Percentiles rank a stretch among this genome's conserved stretches.
Evolutionary conservation across 1,140 invertebrate species (phyloP).

Genomic region (Drosophila sproati): DNA sequence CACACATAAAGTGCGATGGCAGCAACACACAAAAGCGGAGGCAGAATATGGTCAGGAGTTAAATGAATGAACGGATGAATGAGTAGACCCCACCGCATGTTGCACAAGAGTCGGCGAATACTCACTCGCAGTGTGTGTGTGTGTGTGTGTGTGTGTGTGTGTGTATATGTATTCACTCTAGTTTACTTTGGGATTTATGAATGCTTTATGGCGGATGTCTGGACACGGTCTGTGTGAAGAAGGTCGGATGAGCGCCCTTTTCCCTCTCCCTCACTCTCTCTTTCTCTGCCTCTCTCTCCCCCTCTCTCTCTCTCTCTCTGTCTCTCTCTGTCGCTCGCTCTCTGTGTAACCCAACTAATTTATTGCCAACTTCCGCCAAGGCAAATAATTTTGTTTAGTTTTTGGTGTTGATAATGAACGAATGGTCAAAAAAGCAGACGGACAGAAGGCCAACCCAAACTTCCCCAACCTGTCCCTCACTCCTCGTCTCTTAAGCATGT

Average conservation of each 20-base stretch:
- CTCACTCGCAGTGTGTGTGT: slow-evolving; percentile 19
- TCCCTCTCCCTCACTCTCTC: background rate
- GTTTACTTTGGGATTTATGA: slow-evolving; percentile 84
- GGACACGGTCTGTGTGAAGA: slow-evolving; percentile 63
- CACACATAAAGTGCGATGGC: slow-evolving; percentile 44
- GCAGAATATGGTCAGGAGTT: slow-evolving; percentile 70
- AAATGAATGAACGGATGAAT: slow-evolving; percentile 82
- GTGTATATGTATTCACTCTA: slow-evolving; percentile 60
- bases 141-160: slow-evolving; percentile 37
- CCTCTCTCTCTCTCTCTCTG: too few relatives aligned
- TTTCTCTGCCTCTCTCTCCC: background rate
- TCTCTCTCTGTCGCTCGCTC: too few relatives aligned
- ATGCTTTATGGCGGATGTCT: slow-evolving; percentile 82
- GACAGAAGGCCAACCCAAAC: slow-evolving; percentile 17
- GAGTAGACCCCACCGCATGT: slow-evolving; percentile 81
- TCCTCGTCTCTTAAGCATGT: slow-evolving; percentile 24
- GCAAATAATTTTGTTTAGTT: slow-evolving; percentile 83
- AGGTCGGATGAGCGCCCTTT: slow-evolving; percentile 10
- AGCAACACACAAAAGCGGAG: slow-evolving; percentile 19
- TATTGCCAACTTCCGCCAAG: slow-evolving; percentile 80
- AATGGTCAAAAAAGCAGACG: slow-evolving; percentile 58
- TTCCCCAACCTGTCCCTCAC: background rate
- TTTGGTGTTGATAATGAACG: slow-evolving; percentile 81
- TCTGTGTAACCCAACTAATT: slow-evolving; percentile 72
- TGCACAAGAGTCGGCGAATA: slow-evolving; percentile 67